phyloP scores from a whole-genome alignment of 2,113 vertebrate genomes.

The Bubalus kerabau region DNA sequence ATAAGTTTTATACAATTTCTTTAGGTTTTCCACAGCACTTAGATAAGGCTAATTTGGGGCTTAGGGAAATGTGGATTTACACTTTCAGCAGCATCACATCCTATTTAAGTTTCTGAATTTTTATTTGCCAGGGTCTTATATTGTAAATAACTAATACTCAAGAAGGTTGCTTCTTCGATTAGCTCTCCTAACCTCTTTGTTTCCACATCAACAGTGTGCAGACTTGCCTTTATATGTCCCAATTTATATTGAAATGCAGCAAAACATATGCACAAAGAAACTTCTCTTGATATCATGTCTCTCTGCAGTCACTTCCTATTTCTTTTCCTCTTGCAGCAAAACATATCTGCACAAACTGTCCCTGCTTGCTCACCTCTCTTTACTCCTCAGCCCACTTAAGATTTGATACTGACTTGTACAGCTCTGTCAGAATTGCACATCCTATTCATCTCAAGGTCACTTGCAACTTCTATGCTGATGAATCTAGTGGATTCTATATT shows the following conservation, averaged over 20 bases:
- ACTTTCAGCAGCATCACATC: background rate
- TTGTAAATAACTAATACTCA: background rate
- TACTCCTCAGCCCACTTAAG: background rate
- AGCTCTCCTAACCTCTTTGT: background rate
- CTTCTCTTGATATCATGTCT: background rate
- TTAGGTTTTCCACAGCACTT: background rate
- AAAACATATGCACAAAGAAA: background rate
- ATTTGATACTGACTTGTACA: background rate
- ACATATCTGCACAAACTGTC: background rate
- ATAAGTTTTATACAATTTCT: background rate
- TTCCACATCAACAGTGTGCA: background rate
- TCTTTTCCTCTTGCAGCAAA: background rate
- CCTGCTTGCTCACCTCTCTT: background rate
- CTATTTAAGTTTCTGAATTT: background rate
- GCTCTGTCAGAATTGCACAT: background rate
- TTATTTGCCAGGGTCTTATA: background rate
- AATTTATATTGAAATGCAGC: background rate
- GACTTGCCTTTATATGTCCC: background rate
- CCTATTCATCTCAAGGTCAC: background rate
- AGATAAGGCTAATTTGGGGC: background rate
- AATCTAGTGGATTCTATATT: background rate
- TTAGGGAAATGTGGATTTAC: background rate
- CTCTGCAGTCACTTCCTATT: background rate
- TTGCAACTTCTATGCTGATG: background rate
- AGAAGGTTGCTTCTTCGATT: background rate